These are phyloP conservation scores for Seira ritae DNA, from an alignment of 2,888 invertebrate species.

Conservation along the genomic window DNA sequence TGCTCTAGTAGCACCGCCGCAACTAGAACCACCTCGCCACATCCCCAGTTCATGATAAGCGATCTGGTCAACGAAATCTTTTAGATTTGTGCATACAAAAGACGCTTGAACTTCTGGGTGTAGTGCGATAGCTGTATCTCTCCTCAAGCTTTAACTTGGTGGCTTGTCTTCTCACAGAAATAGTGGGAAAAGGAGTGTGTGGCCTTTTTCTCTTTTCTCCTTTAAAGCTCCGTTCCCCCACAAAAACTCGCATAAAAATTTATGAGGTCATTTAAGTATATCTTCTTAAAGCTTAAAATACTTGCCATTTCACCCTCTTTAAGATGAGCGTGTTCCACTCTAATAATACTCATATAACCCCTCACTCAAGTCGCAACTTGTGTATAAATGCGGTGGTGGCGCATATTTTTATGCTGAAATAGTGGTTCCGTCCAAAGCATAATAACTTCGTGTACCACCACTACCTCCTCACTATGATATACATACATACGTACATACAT, in stretches of 20 bases:
- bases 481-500: constrained; percentile 55
- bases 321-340: constrained; percentile 8
- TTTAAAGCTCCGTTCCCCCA: constrained; percentile 59
- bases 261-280: constrained; percentile 73
- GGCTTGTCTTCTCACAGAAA: constrained; percentile 14
- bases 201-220: constrained; percentile 32
- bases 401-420: constrained; percentile 1
- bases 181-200: constrained; percentile 9
- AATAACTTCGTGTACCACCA: constrained; percentile 1
- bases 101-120: constrained; percentile 9
- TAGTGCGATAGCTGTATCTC: constrained; percentile 35
- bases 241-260: constrained; percentile 73
- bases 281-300: constrained; percentile 72
- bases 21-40: neutral
- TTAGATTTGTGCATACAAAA: constrained; percentile 5
- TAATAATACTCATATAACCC: neutral
- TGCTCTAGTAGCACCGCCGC: neutral
- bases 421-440: neutral
- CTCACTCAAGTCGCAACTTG: neutral
- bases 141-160: constrained; percentile 41
- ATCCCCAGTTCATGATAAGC: neutral
- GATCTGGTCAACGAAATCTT: neutral
- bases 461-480: constrained; percentile 20
- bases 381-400: constrained; percentile 3
- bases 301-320: constrained; percentile 68